phyloP scores from a whole-genome alignment of 1,140 invertebrate species.

The Nixonia krombeini region DNA sequence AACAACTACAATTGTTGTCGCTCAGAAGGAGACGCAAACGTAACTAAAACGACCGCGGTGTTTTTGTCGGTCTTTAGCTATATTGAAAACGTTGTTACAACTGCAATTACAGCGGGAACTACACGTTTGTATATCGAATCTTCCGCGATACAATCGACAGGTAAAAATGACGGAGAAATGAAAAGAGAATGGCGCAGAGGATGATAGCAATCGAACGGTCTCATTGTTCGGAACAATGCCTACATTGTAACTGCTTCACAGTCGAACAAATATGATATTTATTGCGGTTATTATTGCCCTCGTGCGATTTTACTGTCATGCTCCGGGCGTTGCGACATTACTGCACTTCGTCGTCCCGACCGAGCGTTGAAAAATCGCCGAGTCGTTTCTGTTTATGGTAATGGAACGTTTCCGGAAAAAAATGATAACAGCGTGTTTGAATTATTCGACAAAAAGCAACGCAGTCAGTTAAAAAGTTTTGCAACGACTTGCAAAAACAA shows the following conservation, averaged over 20 bases:
- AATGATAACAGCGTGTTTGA: too few relatives aligned
- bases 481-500: too few relatives aligned
- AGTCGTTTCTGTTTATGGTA: background rate
- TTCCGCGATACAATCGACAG: background rate
- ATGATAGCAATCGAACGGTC: constrained; percentile 35
- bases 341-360: background rate
- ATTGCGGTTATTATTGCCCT: constrained; percentile 19
- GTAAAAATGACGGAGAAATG: constrained; percentile 14
- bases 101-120: too few relatives aligned
- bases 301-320: constrained; percentile 9
- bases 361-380: background rate
- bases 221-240: constrained; percentile 43
- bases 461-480: too few relatives aligned
- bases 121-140: background rate
- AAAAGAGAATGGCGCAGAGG: constrained; percentile 9
- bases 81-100: too few relatives aligned
- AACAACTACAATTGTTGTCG: too few relatives aligned
- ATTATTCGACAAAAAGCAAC: too few relatives aligned
- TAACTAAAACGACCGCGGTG: too few relatives aligned
- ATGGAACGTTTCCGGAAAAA: too few relatives aligned
- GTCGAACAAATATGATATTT: constrained; percentile 35
- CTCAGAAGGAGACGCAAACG: too few relatives aligned
- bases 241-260: constrained; percentile 33
- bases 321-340: background rate
- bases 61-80: too few relatives aligned